Evolutionary conservation across 2,888 invertebrate genomes (phyloP), one percentile per base, ranked within the genome.

Genomic region (Oasisia sp.): DNA sequence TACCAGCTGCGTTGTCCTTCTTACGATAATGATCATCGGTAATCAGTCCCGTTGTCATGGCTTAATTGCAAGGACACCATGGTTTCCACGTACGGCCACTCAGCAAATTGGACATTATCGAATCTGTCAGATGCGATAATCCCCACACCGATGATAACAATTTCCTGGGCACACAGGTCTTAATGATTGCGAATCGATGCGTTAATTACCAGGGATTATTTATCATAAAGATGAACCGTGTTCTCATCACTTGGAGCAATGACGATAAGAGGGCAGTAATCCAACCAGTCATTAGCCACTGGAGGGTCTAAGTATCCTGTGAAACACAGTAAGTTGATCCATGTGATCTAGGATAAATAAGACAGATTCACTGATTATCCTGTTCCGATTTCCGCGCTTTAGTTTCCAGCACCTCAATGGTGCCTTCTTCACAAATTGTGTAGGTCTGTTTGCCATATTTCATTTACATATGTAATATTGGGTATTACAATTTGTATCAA

Each of bases 71-170:
- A 74, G 74, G 7, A 74, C 74, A 74, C 74, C n/a, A 27, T 74
- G 74, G 74, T 74, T 74, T 74, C 74, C 74, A 74, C 74, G 19
- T 27, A 74, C 2, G 74, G 27, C 74, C 74, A 74, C 74, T 74
- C 74, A 19, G 74, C 74, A 74, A 74, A 74, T n/a, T 74, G 74
- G 27, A 74, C n/a, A 74, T 74, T 74, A 74, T 74, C 74, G n/a
- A 74, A 74, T 74, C 74, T 74, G 27, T 74, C 74, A 74, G 74
- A 74, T 74, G 74, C 27, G n/a, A 74, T 74, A 74, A 74, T 74
- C 74, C n/a, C 74, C 27, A 74, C 19, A 74, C 74, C 14, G 74
- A 74, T 74, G 74, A 74, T 74, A 74, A 74, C 74, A 74, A 74
- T 74, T 74, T 74, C 74, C 74, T 74, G 19, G 7, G 74, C 74